Conservation (phyloP, 2,888 invertebrate genomes). For the Cremastobaeus sp. region DNA sequence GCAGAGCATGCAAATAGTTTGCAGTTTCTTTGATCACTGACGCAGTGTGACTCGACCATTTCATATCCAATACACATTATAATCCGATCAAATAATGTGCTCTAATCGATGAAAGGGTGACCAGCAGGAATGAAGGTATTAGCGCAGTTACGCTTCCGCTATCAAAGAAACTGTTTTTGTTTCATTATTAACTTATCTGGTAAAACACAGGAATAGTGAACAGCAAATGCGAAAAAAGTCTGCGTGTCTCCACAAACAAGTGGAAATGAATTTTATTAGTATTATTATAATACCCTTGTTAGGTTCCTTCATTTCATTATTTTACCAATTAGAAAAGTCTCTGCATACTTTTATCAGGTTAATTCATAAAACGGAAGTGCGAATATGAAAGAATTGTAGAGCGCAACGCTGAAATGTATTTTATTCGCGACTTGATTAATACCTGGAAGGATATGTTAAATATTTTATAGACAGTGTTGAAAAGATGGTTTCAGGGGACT, state of each 20-base stretch:
- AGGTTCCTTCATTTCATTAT: conserved; percentile 12
- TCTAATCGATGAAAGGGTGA: neutral
- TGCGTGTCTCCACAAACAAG: conserved; percentile 1
- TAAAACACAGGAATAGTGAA: too few species aligned
- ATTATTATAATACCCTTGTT: conserved; percentile 18
- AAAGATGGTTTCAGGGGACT: too few species aligned
- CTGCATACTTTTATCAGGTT: conserved; percentile 15
- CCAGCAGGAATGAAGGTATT: neutral
- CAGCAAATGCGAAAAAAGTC: neutral
- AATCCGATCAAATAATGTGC: conserved; percentile 37
- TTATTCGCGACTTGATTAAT: conserved; percentile 21
- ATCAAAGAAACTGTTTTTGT: too few species aligned
- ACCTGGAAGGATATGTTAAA: conserved; percentile 20
- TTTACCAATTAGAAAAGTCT: conserved; percentile 18
- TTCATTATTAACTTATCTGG: too few species aligned
- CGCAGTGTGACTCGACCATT: conserved; percentile 10
- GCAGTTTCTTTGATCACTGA: conserved; percentile 36
- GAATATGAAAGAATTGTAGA: neutral
- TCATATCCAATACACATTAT: conserved; percentile 18
- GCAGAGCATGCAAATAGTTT: conserved; percentile 32
- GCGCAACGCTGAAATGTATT: conserved; percentile 5
- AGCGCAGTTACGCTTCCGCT: too few species aligned
- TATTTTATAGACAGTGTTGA: conserved; percentile 3
- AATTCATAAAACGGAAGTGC: conserved; percentile 9
- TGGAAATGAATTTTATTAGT: conserved; percentile 23